A percentile compares a stretch with the other conserved stretches of the same genome.
Conservation (phyloP, 2,888 invertebrate species). For the Cantharis nigra region DNA sequence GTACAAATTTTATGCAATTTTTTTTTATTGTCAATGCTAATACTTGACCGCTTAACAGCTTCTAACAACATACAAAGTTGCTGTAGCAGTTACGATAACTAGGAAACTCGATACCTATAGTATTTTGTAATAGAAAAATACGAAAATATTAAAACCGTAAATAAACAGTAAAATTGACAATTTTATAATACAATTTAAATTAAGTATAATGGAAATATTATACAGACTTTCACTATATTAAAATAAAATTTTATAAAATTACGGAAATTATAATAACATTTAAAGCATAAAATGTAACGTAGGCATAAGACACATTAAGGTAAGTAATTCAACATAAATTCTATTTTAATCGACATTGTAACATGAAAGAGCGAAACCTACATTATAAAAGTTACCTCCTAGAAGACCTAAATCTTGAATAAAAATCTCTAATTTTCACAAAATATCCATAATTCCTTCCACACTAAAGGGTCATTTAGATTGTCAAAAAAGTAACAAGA, state of each 20-base stretch:
- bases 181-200: neutral
- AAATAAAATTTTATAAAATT: neutral
- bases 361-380: neutral
- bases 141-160: neutral
- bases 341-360: neutral
- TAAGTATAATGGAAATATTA: neutral
- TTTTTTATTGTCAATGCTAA: neutral
- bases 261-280: neutral
- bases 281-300: neutral
- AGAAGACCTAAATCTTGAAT: neutral
- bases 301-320: neutral
- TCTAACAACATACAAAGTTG: neutral
- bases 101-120: neutral
- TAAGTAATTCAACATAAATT: neutral
- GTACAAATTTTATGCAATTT: neutral
- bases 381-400: neutral
- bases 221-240: neutral
- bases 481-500: no score
- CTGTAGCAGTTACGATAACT: neutral
- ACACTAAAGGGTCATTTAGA: no score
- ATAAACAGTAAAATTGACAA: neutral
- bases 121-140: neutral
- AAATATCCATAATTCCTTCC: no score
- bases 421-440: neutral
- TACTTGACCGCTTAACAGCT: neutral